These are phyloP conservation scores for Crepidodera aurea DNA, from an alignment of 2,888 invertebrate species.

Conservation along the genomic window DNA sequence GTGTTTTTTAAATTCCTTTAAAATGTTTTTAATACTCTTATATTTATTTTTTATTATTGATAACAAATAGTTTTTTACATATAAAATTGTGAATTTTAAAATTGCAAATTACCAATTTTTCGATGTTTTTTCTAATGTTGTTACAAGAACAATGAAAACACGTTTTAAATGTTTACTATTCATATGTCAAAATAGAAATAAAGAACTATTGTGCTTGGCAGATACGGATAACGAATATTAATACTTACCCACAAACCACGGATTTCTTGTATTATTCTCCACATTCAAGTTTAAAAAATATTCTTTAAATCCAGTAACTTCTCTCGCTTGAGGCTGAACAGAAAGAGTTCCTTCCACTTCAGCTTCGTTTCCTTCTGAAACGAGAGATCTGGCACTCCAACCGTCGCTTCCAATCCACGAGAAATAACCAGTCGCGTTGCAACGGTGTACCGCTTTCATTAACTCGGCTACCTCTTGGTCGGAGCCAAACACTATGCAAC, in stretches of 20 bases:
- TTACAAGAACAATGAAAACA: no score
- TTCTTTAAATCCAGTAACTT: conserved; percentile 85
- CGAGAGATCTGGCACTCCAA: conserved; percentile 89
- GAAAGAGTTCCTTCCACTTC: conserved; percentile 95
- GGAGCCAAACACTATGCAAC: conserved; percentile 93
- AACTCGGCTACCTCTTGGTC: conserved; percentile 97
- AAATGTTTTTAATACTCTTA: no score
- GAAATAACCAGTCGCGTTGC: conserved; percentile 88
- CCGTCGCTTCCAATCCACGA: conserved; percentile 98
- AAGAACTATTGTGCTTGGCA: no score
- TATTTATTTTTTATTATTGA: no score
- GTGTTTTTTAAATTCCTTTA: no score
- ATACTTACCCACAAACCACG: conserved; percentile 95
- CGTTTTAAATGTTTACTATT: no score
- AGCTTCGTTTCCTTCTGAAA: conserved; percentile 86
- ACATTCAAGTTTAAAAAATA: conserved; percentile 86
- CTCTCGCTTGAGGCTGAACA: conserved; percentile 92
- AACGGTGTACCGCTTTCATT: conserved; percentile 89
- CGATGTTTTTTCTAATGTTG: no score
- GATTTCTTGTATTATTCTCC: conserved; percentile 88
- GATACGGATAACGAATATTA: no score
- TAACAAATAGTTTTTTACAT: no score
- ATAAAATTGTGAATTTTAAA: no score
- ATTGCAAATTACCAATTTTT: no score
- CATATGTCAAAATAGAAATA: no score